A percentile compares a stretch with the other conserved stretches of the same genome.
These are phyloP conservation scores for rabbit (Oryctolagus cuniculus) DNA, from an alignment of 2,113 vertebrate species.

Conservation along the genomic window DNA sequence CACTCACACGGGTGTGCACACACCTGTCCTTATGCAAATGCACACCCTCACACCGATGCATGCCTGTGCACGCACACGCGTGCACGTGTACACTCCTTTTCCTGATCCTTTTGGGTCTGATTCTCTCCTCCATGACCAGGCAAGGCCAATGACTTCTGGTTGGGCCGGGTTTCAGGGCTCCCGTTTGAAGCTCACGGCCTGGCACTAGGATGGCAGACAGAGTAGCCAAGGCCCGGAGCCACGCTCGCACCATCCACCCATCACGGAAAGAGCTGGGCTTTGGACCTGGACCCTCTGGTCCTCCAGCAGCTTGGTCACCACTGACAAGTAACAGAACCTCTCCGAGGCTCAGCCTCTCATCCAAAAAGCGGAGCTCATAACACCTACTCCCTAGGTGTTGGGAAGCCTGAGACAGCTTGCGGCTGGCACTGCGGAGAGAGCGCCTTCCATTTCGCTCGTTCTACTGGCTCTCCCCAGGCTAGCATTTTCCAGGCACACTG, in stretches of 20 bases:
- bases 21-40: neutral
- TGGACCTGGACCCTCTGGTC: neutral
- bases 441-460: neutral
- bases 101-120: neutral
- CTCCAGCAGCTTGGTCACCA: neutral
- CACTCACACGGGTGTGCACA: too few relatives aligned
- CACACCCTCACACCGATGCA: neutral
- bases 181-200: neutral
- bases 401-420: neutral
- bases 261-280: neutral
- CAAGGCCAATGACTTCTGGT: neutral
- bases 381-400: neutral
- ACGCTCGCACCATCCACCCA: accelerated
- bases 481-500: neutral
- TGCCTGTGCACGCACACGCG: neutral
- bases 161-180: neutral
- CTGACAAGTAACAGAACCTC: neutral
- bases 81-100: too few relatives aligned
- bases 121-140: neutral
- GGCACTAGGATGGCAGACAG: neutral
- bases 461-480: neutral
- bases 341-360: neutral
- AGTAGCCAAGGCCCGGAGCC: neutral
- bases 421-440: neutral
- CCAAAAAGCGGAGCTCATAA: neutral